Conservation (phyloP, 92 coral and sea anemone genomes). For the Isaurus tuberculatus region DNA sequence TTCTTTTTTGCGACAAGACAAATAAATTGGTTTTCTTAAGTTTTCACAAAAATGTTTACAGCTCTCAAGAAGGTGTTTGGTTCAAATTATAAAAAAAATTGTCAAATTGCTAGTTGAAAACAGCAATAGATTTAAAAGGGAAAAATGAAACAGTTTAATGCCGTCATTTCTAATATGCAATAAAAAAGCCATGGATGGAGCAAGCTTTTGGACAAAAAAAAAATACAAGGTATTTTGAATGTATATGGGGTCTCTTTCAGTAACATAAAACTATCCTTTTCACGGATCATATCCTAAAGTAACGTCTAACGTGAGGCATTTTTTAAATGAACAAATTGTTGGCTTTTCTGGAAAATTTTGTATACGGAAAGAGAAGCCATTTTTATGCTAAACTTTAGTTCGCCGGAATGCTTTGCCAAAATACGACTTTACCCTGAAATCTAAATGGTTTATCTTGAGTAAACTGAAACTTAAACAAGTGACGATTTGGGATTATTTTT, state of each 20-base stretch:
- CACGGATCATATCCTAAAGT: no score
- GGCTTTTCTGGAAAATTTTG: not conserved
- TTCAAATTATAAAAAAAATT: not conserved
- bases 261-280: no score
- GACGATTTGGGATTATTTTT: no score
- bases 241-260: no score
- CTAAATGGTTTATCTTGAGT: not conserved
- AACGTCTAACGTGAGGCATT: no score
- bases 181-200: no score
- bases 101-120: not conserved
- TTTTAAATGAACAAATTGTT: not conserved
- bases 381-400: not conserved
- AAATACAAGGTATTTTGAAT: no score
- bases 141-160: not conserved
- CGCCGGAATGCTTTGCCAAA: not conserved
- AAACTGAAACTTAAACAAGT: no score
- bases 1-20: not conserved
- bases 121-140: not conserved
- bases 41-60: not conserved
- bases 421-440: not conserved
- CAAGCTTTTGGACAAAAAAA: no score
- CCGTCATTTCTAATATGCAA: no score
- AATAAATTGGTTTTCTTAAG: not conserved
- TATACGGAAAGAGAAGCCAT: not conserved
- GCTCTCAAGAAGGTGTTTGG: not conserved